Base-by-base conservation (phyloP, 2,113 vertebrate species). In the Macaca nemestrina region DNA sequence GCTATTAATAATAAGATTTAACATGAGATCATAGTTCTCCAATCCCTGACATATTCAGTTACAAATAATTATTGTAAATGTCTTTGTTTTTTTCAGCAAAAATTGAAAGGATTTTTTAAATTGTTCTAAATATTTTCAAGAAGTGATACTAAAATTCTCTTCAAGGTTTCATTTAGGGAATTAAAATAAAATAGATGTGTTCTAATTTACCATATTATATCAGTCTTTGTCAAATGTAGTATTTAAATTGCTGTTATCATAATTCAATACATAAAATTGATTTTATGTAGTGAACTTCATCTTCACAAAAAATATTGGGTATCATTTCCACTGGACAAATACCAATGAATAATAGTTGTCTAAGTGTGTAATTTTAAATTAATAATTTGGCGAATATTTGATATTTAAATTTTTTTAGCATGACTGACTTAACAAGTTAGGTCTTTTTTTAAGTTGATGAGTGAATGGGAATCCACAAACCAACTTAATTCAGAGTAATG, bases 1-100 rank as follows among this genome's bases (percentile, higher is more conserved):
- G 17, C 7, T 45, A 59, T 3, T 25, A 32, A 59, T 32, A 57
- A 32, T 45, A 45, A 20, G 22, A 70, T 48, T 43, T 75, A 35
- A 88, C 17, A 40, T 3, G 5, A 22, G 23, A 52, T 61, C 48
- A 52, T 2, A 40, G 16, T 55, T 80, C 59, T 40, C 23, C 23
- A 97, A 64, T 17, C 16, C 12, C 50, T 89, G 50, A 64, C 67
- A 59, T 64, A 61, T 48, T 84, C 27, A 97, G 57, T 90, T 86
- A 97, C 81, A 90, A 72, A 89, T 79, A 38, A 93, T 83, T 95
- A 88, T 97, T 92, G 43, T 43, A 96, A 73, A 81, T 93, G 64
- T 78, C 84, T 97, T 45, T 89, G 86, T 93, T 98, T 95, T 96
- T 95, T 72, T 76, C 76, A 95, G 80, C 94, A 76, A 90, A 97